These are phyloP conservation scores for Sarcoramphus papa DNA, from an alignment of 2,797 vertebrate species.

Conservation along the genomic window DNA sequence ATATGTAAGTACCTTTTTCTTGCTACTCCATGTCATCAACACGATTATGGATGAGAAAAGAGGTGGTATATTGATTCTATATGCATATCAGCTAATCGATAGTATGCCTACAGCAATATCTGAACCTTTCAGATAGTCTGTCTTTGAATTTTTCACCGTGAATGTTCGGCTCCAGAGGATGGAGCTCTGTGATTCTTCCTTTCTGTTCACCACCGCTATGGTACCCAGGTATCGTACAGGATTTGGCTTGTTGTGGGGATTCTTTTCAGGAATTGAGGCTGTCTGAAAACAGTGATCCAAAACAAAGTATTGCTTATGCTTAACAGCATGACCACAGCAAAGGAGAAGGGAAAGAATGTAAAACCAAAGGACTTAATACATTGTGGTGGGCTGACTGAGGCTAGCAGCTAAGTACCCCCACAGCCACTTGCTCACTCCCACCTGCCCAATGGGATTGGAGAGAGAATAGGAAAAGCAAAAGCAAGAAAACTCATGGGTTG, in stretches of 20 bases:
- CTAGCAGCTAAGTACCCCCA: background rate
- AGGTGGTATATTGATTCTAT: background rate
- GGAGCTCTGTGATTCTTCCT: background rate
- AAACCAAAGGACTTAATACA: background rate
- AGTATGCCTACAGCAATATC: background rate
- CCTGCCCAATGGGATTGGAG: accelerated
- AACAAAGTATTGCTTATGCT: background rate
- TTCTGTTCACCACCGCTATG: background rate
- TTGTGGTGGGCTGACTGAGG: background rate
- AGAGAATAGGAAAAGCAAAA: background rate
- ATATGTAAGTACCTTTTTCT: background rate
- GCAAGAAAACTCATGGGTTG: background rate
- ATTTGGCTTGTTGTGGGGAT: background rate
- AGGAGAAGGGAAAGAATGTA: background rate
- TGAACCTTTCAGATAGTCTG: background rate
- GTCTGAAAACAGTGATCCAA: background rate
- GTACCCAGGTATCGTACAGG: background rate
- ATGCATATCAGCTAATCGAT: background rate
- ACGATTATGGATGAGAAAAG: background rate
- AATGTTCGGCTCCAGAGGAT: background rate
- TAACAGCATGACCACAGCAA: no score
- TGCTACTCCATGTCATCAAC: accelerated
- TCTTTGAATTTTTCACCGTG: background rate
- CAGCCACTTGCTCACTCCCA: background rate
- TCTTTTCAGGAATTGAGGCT: background rate